Percentiles rank a stretch among this genome's conserved stretches.
phyloP scores from a whole-genome alignment of 2,888 invertebrate species.

The Caenorhabditis virilis region DNA sequence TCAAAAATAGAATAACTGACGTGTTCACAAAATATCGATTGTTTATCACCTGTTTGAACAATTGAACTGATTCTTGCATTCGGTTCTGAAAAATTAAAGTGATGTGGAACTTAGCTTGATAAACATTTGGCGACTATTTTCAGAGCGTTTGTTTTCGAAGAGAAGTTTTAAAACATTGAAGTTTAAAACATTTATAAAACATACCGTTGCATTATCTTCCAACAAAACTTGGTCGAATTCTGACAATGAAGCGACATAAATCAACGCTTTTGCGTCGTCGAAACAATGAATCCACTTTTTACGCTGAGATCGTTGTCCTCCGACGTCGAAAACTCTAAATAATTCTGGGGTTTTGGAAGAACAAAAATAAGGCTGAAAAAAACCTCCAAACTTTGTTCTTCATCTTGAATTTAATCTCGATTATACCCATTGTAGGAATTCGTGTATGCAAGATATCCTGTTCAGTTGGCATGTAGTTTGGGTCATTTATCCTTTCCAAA shows the following conservation, averaged over 20 bases:
- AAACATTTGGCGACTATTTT: too few species aligned
- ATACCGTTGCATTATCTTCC: conserved; percentile 98
- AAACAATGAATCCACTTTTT: conserved; percentile 99
- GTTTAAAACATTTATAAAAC: too few species aligned
- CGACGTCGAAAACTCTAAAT: conserved; percentile 95
- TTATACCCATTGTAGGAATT: conserved; percentile 67
- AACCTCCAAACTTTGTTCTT: conserved; percentile 42
- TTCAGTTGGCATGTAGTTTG: conserved; percentile 53
- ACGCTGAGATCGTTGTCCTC: conserved; percentile 89
- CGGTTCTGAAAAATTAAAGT: conserved; percentile 79
- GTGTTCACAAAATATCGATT: conserved; percentile 91
- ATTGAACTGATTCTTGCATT: conserved; percentile 98
- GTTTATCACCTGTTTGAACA: conserved; percentile 99
- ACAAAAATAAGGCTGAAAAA: not conserved
- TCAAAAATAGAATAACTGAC: conserved; percentile 89
- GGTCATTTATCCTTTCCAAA: conserved; percentile 51
- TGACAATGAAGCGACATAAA: conserved; percentile 98
- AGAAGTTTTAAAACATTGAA: too few species aligned
- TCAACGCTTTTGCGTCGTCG: conserved; percentile 91
- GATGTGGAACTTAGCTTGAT: not conserved
- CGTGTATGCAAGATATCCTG: conserved; percentile 62
- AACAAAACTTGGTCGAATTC: conserved; percentile 99
- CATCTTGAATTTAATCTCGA: conserved; percentile 64
- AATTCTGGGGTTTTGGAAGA: not conserved
- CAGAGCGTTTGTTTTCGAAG: too few species aligned